These are phyloP conservation scores for Caenorhabditis sp. DNA, from an alignment of 2,888 invertebrate species.

Conservation along the genomic window DNA sequence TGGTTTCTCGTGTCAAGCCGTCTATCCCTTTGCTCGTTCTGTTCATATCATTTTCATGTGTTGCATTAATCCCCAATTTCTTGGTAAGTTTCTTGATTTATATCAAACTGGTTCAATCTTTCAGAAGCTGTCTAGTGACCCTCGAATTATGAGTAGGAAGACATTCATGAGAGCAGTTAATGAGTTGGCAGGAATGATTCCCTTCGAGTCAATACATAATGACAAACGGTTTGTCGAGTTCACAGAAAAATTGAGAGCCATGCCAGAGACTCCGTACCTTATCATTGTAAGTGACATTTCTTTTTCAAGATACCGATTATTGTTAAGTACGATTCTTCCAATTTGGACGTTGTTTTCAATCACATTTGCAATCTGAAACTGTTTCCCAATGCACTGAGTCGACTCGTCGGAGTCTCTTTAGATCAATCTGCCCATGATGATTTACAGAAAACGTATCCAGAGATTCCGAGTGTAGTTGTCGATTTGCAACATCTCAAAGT, in stretches of 20 bases:
- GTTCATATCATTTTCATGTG: not conserved
- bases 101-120: not conserved
- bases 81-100: not conserved
- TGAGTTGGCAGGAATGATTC: not conserved
- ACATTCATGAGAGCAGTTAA: not conserved
- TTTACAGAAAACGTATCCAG: not conserved
- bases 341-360: constrained; percentile 35
- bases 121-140: not conserved
- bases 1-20: not conserved
- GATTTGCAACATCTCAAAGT: constrained; percentile 14
- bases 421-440: constrained; percentile 7
- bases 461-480: constrained; percentile 27
- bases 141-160: not conserved
- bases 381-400: constrained; percentile 36
- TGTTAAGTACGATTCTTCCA: constrained; percentile 47
- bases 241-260: constrained; percentile 3
- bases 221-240: constrained; percentile 20
- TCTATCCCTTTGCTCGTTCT: not conserved
- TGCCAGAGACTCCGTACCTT: constrained; percentile 20
- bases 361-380: constrained; percentile 42
- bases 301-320: too few species aligned
- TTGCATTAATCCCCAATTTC: not conserved
- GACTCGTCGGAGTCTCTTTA: constrained; percentile 36
- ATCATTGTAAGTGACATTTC: not conserved
- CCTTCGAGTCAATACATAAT: constrained; percentile 30